Conservation (phyloP, 2,113 vertebrate genomes). For the Setophaga petechia region DNA sequence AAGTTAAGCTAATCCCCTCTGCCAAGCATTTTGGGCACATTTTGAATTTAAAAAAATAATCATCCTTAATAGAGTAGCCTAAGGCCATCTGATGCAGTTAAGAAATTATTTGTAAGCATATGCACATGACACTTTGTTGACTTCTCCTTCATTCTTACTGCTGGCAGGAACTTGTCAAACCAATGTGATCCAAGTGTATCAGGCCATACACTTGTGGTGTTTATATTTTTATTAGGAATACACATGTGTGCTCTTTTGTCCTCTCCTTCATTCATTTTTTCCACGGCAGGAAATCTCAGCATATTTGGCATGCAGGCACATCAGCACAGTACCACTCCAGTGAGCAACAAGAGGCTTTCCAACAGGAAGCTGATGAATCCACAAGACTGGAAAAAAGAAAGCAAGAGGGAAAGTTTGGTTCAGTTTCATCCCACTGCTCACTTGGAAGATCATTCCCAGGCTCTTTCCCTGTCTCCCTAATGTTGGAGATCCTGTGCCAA, state of each 20-base stretch:
- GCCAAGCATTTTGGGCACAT: background rate
- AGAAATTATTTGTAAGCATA: background rate
- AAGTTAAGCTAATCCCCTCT: background rate
- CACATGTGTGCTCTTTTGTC: background rate
- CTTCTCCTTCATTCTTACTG: background rate
- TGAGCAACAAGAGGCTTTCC: background rate
- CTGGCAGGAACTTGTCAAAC: background rate
- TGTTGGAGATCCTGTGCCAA: rapidly evolving
- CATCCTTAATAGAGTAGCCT: background rate
- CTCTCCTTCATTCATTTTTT: background rate
- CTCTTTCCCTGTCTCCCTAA: background rate
- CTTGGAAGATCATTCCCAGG: background rate
- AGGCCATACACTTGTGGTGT: background rate
- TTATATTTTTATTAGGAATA: background rate
- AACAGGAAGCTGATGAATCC: background rate
- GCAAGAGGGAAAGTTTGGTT: background rate
- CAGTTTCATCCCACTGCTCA: rapidly evolving
- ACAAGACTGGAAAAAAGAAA: background rate
- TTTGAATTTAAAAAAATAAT: background rate
- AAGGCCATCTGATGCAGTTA: background rate
- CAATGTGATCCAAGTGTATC: background rate
- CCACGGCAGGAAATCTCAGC: background rate
- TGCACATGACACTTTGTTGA: background rate
- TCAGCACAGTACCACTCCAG: background rate
- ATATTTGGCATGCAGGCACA: background rate